Evolutionary conservation across 2,888 invertebrate species (phyloP).

Genomic region (Sphecodes monilicornis): DNA sequence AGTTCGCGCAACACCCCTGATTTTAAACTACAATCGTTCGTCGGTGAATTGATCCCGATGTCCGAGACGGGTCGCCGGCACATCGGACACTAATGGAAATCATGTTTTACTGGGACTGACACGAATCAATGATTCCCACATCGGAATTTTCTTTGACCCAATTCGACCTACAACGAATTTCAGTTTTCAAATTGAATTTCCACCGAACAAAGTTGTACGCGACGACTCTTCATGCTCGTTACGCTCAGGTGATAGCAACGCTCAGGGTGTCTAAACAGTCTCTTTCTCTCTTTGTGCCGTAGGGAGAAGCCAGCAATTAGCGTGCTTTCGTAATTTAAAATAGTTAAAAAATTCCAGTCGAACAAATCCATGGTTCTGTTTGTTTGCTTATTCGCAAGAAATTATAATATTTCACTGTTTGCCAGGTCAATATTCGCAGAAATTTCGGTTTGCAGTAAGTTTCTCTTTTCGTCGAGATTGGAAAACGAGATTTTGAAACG

Average conservation of each 20-base stretch:
- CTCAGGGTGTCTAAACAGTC: background rate
- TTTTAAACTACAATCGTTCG: constrained; percentile 29
- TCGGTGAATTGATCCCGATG: constrained; percentile 18
- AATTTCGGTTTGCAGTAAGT: background rate
- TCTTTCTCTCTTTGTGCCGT: background rate
- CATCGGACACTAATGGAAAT: background rate
- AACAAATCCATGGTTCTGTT: background rate
- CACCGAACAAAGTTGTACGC: constrained; percentile 8
- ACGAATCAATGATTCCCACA: constrained; percentile 19
- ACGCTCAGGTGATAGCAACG: background rate
- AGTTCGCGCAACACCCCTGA: constrained; percentile 13
- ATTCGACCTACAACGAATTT: constrained; percentile 1
- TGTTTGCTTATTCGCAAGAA: too few relatives aligned
- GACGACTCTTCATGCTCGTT: constrained; percentile 34
- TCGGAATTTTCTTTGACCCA: constrained; percentile 29
- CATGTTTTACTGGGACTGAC: background rate
- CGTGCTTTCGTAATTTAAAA: background rate
- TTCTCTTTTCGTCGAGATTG: background rate
- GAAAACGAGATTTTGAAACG: too few relatives aligned
- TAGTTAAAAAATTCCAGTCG: background rate
- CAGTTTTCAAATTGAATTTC: constrained; percentile 12
- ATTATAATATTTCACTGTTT: background rate
- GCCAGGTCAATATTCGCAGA: background rate
- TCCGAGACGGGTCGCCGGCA: background rate
- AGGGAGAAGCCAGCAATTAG: background rate